Base-by-base conservation (phyloP, 2,113 vertebrate genomes). In the Bufo gargarizans region DNA sequence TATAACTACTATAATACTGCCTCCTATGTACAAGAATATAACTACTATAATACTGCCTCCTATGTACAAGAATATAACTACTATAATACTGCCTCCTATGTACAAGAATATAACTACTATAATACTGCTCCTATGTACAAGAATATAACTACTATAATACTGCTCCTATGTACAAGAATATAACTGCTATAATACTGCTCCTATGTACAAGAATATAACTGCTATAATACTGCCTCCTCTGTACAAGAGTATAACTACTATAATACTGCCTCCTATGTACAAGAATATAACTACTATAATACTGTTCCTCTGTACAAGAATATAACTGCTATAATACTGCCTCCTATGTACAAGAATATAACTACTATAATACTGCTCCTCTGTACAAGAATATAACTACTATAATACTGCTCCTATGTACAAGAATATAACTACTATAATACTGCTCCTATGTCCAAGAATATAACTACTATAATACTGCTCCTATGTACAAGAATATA, bases 1-100 rank as follows among this genome's bases (percentile, higher is more conserved):
- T 67, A 67, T 67, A 67, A 67, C 65, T 67, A 67, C 65, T 67
- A 67, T 67, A 22, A 67, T 22, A 67, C 65, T 67, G 65, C n/a
- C 65, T 8, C n/a, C 65, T 67, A 67, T 67, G 6, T 67, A 67
- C 65, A 67, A 22, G 6, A n/a, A 67, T 71, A 71, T 43, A 71
- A 43, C 67, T 71, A 71, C 33, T 71, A 71, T 71, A 71, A 43
- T 71, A 71, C 67, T 71, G 67, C 67, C 16, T 20, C 22, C 67
- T 43, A 43, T 14, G 3, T 71, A 71, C 67, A 71, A 43, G 22
- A 33, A 71, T 71, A 71, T 71, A 71, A 33, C 67, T 71, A 71
- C 22, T 71, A 71, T 71, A 71, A 71, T 69, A 22, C 65, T 69
- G 65, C 65, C 65, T 17, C 65, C 65, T 69, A 69, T 33, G 7